Conservation (phyloP, 2,797 vertebrate species). For the Epinephelus coioides region DNA sequence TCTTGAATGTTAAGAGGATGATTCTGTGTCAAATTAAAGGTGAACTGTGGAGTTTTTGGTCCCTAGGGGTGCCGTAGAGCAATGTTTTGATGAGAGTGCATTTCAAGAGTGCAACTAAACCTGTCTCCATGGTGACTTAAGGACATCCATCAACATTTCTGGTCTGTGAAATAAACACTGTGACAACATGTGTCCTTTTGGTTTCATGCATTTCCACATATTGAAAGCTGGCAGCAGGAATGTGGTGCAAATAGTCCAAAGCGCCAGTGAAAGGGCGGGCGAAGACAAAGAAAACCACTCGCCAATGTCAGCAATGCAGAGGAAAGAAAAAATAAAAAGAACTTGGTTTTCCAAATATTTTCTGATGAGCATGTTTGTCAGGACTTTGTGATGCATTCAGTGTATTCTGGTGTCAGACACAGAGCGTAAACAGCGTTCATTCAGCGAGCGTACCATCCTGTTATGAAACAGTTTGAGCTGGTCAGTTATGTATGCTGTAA, state of each 20-base stretch:
- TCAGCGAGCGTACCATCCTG: background rate
- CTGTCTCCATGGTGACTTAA: background rate
- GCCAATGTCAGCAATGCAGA: background rate
- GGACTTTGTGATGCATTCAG: background rate
- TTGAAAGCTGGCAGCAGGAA: background rate
- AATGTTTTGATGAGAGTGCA: background rate
- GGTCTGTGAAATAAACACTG: background rate
- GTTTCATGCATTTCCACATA: background rate
- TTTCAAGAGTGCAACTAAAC: background rate
- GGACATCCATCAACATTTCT: background rate
- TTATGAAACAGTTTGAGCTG: slow-evolving; percentile 39
- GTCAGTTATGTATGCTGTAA: slow-evolving; percentile 43
- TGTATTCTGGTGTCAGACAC: background rate
- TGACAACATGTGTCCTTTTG: background rate
- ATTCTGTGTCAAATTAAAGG: background rate
- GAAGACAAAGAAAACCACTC: background rate
- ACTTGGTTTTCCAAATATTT: background rate
- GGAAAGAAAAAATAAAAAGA: background rate
- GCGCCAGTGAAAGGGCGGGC: background rate
- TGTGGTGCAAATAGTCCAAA: background rate
- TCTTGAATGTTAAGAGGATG: background rate
- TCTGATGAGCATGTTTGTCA: background rate
- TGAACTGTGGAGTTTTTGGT: background rate
- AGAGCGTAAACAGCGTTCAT: background rate
- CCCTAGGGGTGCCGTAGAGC: background rate